These are phyloP conservation scores for Galerucella pusilla DNA, from an alignment of 2,888 invertebrate genomes.

Conservation along the genomic window DNA sequence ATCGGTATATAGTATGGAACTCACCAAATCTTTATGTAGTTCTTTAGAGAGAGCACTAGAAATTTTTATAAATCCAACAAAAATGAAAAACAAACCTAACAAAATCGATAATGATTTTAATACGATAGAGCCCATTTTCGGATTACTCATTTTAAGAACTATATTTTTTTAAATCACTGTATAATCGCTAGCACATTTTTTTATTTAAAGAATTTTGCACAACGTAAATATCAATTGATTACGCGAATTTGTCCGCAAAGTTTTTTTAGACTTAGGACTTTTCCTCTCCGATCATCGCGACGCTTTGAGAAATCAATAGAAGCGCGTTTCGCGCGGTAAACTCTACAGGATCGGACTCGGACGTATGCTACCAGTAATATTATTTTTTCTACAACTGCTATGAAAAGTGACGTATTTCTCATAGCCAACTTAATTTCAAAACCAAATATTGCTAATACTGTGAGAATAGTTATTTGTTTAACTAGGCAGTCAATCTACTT, in stretches of 20 bases:
- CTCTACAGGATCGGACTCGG: slow-evolving; percentile 15
- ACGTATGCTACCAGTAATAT: neutral
- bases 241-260: slow-evolving; percentile 14
- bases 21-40: slow-evolving; percentile 95
- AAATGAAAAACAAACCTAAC: slow-evolving; percentile 93
- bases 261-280: slow-evolving; percentile 49
- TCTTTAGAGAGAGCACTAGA: slow-evolving; percentile 93
- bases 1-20: slow-evolving; percentile 56
- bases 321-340: slow-evolving; percentile 43
- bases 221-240: slow-evolving; percentile 7
- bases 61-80: slow-evolving; percentile 92
- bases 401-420: too few relatives aligned
- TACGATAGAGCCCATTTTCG: slow-evolving; percentile 78
- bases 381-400: neutral
- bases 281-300: slow-evolving; percentile 55
- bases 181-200: slow-evolving; percentile 35
- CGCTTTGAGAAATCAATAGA: slow-evolving; percentile 58
- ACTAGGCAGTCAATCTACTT: too few relatives aligned
- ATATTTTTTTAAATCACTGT: slow-evolving; percentile 23
- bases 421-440: too few relatives aligned
- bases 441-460: too few relatives aligned
- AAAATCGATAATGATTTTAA: slow-evolving; percentile 91
- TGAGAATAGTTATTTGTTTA: too few relatives aligned
- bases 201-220: neutral
- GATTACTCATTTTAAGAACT: slow-evolving; percentile 37